Conservation (phyloP, 1,140 invertebrate genomes). For the Gonioctena quinquepunctata region DNA sequence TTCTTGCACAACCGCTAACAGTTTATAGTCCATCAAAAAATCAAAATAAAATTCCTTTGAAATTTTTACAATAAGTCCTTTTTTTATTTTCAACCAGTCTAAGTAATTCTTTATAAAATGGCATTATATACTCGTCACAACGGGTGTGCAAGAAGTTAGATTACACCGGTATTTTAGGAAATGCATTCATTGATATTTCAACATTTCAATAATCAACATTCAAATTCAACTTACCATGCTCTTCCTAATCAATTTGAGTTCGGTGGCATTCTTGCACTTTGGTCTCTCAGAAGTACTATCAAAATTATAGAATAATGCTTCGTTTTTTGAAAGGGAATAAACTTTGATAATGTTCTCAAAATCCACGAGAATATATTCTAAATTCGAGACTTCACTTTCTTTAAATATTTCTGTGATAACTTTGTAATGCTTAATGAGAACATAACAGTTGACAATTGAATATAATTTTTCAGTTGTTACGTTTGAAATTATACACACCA, state of each 20-base stretch:
- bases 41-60: too few species aligned
- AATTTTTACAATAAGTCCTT: too few species aligned
- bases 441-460: not conserved
- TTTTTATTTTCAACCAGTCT: too few species aligned
- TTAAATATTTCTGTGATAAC: conserved; percentile 6
- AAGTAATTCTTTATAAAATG: too few species aligned
- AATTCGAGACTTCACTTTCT: not conserved
- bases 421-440: not conserved
- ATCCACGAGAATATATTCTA: not conserved
- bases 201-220: too few species aligned
- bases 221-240: conserved; percentile 15
- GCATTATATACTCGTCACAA: too few species aligned
- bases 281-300: not conserved
- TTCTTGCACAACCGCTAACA: too few species aligned
- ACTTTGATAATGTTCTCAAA: not conserved
- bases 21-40: too few species aligned
- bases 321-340: not conserved
- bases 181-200: too few species aligned
- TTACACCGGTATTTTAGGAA: too few species aligned
- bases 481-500: conserved; percentile 5
- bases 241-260: not conserved
- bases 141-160: too few species aligned
- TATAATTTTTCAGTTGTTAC: not conserved
- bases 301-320: not conserved
- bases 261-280: not conserved